These are phyloP conservation scores for Crotalus viridis DNA, from an alignment of 2,113 vertebrate species.

Conservation along the genomic window DNA sequence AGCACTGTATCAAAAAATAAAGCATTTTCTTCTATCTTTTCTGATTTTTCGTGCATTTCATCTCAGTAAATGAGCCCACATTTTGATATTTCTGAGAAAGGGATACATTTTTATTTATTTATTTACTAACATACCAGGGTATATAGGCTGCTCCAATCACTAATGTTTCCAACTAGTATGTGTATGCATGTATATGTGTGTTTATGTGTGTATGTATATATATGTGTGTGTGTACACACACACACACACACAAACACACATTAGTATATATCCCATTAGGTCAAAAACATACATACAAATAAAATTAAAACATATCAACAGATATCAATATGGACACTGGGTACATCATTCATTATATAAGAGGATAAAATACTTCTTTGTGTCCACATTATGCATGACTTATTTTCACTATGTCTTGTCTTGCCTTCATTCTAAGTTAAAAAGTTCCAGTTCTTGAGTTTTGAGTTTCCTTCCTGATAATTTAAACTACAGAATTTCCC, in stretches of 20 bases:
- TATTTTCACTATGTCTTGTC: neutral
- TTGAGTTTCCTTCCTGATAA: neutral
- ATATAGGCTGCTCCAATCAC: neutral
- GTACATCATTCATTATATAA: neutral
- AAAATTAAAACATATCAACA: neutral
- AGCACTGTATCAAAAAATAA: neutral
- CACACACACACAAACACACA: too few species aligned
- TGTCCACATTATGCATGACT: neutral
- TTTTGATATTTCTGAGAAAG: neutral
- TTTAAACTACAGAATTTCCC: neutral
- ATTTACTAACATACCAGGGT: neutral
- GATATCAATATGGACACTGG: neutral
- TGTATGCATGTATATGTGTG: neutral
- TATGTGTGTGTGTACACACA: neutral
- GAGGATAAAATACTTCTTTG: neutral
- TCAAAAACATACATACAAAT: neutral
- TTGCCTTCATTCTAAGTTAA: neutral
- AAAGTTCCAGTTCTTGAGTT: neutral
- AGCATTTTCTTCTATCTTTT: neutral
- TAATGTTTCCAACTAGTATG: neutral
- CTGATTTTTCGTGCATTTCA: neutral
- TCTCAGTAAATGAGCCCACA: neutral
- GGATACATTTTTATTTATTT: neutral
- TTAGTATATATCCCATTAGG: neutral
- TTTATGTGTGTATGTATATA: neutral